Conservation (phyloP, 2,113 vertebrate species). For the Chaetodon auriga region DNA sequence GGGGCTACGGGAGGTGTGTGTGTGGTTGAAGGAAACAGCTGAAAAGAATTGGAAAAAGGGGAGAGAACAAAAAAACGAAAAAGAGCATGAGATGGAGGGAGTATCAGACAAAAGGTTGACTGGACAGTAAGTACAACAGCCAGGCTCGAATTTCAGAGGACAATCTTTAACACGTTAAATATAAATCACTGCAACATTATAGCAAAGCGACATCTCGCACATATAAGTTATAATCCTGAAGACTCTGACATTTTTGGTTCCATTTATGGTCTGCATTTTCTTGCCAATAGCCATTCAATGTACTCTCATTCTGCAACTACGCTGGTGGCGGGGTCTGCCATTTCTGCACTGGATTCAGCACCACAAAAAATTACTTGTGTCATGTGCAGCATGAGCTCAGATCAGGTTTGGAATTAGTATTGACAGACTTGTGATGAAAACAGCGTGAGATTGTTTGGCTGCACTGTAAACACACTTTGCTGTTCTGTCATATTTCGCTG, state of each 20-base stretch:
- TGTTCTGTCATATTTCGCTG: background rate
- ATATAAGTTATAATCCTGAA: background rate
- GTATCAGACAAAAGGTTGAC: background rate
- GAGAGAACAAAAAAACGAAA: background rate
- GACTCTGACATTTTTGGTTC: background rate
- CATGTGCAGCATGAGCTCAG: no score
- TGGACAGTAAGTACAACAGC: background rate
- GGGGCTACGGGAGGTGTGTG: constrained; percentile 7
- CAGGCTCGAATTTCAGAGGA: constrained; percentile 9
- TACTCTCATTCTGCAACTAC: background rate
- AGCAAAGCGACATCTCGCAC: background rate
- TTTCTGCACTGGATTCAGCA: background rate
- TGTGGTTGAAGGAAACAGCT: constrained; percentile 27
- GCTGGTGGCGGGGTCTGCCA: background rate
- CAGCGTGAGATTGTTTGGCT: background rate
- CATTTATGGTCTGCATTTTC: background rate
- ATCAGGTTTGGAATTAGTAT: no score
- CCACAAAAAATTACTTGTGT: background rate
- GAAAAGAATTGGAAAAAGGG: constrained; percentile 9
- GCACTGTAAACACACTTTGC: background rate
- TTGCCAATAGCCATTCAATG: background rate
- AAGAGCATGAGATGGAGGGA: background rate
- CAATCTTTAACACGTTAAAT: background rate
- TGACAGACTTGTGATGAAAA: no score
- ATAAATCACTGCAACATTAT: background rate